A percentile compares a stretch with the other conserved stretches of the same genome.
phyloP scores from a whole-genome alignment of 2,113 vertebrate genomes.

The Dunckerocampus dactyliophorus region DNA sequence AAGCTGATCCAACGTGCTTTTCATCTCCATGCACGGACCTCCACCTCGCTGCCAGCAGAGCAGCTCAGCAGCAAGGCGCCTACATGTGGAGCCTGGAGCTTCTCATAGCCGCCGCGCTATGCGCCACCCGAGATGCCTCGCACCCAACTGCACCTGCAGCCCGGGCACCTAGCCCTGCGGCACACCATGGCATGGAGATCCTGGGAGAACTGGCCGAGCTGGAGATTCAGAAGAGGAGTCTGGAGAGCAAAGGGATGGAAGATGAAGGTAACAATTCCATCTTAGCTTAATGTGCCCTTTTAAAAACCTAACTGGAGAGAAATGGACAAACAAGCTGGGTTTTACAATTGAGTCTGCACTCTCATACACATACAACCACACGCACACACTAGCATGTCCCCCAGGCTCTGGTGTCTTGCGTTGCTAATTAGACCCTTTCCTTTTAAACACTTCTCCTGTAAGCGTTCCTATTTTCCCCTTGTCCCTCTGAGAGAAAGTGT shows the following conservation, averaged over 20 bases:
- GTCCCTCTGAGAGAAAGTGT: conserved; percentile 67
- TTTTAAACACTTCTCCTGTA: conserved; percentile 71
- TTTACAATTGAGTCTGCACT: conserved; percentile 35
- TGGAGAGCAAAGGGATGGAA: conserved; percentile 57
- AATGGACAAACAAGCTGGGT: conserved; percentile 44
- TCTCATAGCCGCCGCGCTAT: conserved; percentile 83
- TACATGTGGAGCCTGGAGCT: conserved; percentile 84
- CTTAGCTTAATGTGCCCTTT: conserved; percentile 2
- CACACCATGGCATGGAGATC: conserved; percentile 84
- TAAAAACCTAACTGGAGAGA: not conserved
- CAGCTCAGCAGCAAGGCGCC: conserved; percentile 61
- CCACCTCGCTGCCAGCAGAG: conserved; percentile 15
- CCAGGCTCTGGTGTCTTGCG: conserved; percentile 63
- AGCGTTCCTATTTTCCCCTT: conserved; percentile 63
- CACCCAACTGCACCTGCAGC: conserved; percentile 19
- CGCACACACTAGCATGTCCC: conserved; percentile 42
- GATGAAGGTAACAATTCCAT: conserved; percentile 32
- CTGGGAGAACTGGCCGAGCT: conserved; percentile 89
- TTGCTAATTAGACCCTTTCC: conserved; percentile 72
- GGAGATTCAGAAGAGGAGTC: conserved; percentile 73
- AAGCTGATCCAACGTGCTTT: conserved; percentile 4
- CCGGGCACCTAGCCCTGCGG: conserved; percentile 36
- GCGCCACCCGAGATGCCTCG: conserved; percentile 79
- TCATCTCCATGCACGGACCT: conserved; percentile 8
- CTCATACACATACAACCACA: conserved; percentile 23